Conservation (phyloP, 2,113 vertebrate genomes). For the Apteryx owenii region DNA sequence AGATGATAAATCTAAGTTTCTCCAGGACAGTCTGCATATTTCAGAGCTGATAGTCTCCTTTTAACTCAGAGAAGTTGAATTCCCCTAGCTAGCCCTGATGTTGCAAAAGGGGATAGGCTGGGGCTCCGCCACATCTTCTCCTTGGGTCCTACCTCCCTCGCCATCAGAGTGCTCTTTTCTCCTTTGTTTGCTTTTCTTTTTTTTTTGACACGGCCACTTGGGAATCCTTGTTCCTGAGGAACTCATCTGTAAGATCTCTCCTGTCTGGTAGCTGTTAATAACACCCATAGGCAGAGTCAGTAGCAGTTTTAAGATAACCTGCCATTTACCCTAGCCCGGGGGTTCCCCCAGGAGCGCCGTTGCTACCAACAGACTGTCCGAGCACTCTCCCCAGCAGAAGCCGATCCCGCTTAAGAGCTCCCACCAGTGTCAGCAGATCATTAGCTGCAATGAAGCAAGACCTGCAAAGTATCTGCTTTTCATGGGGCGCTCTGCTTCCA, state of each 20-base stretch:
- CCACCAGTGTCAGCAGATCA: constrained; percentile 58
- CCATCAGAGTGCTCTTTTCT: background rate
- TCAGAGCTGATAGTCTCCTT: background rate
- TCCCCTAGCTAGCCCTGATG: background rate
- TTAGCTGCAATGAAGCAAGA: constrained; percentile 56
- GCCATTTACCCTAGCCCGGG: background rate
- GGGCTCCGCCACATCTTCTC: background rate
- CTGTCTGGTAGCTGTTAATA: background rate
- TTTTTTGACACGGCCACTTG: background rate
- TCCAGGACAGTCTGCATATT: background rate
- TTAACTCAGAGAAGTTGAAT: background rate
- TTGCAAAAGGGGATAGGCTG: background rate
- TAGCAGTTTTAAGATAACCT: constrained; percentile 8
- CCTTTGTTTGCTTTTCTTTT: background rate
- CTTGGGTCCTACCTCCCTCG: background rate
- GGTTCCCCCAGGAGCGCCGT: background rate
- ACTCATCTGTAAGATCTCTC: background rate
- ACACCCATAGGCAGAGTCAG: background rate
- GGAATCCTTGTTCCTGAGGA: background rate
- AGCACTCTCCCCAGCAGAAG: constrained; percentile 36
- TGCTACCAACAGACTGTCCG: constrained; percentile 52
- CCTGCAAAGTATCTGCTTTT: constrained; percentile 45
- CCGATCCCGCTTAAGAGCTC: background rate
- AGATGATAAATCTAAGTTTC: background rate
- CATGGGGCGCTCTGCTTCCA: background rate